phyloP scores from a whole-genome alignment of 2,113 vertebrate genomes.

The Zapornia atra region DNA sequence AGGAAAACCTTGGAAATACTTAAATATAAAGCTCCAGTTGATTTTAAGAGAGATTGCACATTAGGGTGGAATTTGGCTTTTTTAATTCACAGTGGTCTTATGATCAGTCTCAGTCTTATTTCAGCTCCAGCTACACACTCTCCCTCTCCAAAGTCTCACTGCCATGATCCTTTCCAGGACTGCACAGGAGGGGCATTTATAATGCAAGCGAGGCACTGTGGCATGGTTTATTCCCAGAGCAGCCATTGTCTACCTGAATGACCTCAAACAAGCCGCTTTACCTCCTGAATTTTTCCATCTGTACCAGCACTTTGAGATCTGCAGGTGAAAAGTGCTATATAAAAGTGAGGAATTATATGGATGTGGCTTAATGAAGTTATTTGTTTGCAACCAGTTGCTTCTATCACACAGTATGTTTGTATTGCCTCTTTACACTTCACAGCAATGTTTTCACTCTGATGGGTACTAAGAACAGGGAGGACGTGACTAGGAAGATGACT shows the following conservation, averaged over 20 bases:
- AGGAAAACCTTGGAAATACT: constrained; percentile 41
- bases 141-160: not conserved
- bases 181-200: constrained; percentile 44
- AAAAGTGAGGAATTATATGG: not conserved
- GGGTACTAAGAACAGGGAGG: constrained; percentile 21
- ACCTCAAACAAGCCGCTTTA: constrained; percentile 3
- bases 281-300: constrained; percentile 28
- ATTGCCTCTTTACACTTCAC: not conserved
- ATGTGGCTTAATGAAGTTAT: not conserved
- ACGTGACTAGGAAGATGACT: constrained; percentile 62
- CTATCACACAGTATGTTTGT: not conserved
- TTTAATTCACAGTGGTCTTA: constrained; percentile 53
- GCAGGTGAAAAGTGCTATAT: not conserved
- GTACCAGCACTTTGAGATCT: not conserved
- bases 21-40: constrained; percentile 30
- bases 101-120: constrained; percentile 14
- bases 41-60: constrained; percentile 35
- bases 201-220: not conserved
- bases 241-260: constrained; percentile 32
- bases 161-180: constrained; percentile 6
- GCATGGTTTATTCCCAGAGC: constrained; percentile 12
- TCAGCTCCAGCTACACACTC: not conserved
- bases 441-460: not conserved
- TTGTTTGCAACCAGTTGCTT: not conserved
- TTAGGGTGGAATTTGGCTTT: constrained; percentile 38